Base-by-base conservation (phyloP, 2,797 vertebrate species). In the Eulemur mongoz region DNA sequence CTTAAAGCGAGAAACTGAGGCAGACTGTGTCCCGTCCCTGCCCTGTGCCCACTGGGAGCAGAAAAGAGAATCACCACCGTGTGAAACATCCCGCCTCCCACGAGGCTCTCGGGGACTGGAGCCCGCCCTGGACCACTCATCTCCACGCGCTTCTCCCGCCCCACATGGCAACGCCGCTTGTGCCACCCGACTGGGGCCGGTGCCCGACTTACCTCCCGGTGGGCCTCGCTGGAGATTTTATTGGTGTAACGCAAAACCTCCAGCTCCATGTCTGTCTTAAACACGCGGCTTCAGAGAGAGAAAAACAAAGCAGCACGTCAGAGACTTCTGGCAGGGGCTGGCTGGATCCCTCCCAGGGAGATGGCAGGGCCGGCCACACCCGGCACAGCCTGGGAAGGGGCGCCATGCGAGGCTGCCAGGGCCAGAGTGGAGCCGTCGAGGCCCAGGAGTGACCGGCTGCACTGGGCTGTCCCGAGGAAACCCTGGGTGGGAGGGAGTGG, bases 241-340 rank as follows among this genome's bases (percentile, higher is more conserved):
- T 99, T 99, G 97, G 99, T 99, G 98, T 99, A 99, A 83, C 99
- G 99, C 96, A 99, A 97, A 91, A 99, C 99, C 98, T 99, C 99
- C 98, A 99, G 98, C 98, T 99, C 99, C 99, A 99, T 99, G 97
- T 99, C 99, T 0, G 99, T 99, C 98, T 99, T 99, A 95, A 98
- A 96, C 89, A 99, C 99, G 69, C 99, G 99, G 98, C 99, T 99
- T 97, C 20, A 95, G 98, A 97, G 90, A 88, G 94, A 97, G 94
- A 18, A 92, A 96, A 89, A 81, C 88, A 92, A 50, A 65, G 91
- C 1, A 2, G 9, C 18, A 76, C 50, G 70, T 97, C 59, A 95
- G 92, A 13, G 59, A 57, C 40, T 18, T 63, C 54, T 7, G 30
- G 69, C 15, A 57, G 48, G 54, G 43, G 10, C 13, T 32, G 23